Base-by-base conservation (phyloP, 2,113 vertebrate species). In the Phrynocephalus versicolor region DNA sequence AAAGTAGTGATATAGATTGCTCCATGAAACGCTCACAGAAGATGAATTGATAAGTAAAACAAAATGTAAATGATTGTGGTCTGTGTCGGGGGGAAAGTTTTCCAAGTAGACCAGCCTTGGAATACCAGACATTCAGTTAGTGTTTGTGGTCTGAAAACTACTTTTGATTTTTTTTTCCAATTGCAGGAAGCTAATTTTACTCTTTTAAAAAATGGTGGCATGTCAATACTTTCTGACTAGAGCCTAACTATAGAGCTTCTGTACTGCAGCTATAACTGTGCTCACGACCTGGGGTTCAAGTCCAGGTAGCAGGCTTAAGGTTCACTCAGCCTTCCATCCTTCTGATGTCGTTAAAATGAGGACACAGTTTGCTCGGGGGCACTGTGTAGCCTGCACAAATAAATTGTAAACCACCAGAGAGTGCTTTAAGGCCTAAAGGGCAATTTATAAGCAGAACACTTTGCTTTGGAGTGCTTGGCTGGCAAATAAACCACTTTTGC, bases 141-240 rank as follows among this genome's bases (percentile, higher is more conserved):
- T 23, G 6, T 55, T 88, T 91, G 51, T 82, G 81, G 88, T 3
- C 92, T 95, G 88, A 77, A 91, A 84, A 91, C 58, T 87, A 89
- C 76, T 78, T 94, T 90, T 83, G 84, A 72, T 83, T 87, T 57
- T 79, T 90, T 88, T 93, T 67, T 69, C 41, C 67, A 25, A 80
- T 85, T 93, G 79, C 65, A 84, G 88, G 87, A 92, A 94, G 79
- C 87, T 90, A 82, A 51, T 90, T 93, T 79, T 30, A 91, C 70
- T 84, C 84, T 80, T 51, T 60, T 57, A 91, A 90, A 88, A 80
- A 51, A 90, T 83, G 84, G 30, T n/a, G 82, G 0, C 71, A 8
- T 92, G 78, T 82, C 80, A 89, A 1, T 25, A 91, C 30, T 90
- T 86, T 72, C 57, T 58, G 60, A 12, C 81, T 80, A 33, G 35